phyloP scores from a whole-genome alignment of 2,888 invertebrate genomes.

The Stenodera caucasica region DNA sequence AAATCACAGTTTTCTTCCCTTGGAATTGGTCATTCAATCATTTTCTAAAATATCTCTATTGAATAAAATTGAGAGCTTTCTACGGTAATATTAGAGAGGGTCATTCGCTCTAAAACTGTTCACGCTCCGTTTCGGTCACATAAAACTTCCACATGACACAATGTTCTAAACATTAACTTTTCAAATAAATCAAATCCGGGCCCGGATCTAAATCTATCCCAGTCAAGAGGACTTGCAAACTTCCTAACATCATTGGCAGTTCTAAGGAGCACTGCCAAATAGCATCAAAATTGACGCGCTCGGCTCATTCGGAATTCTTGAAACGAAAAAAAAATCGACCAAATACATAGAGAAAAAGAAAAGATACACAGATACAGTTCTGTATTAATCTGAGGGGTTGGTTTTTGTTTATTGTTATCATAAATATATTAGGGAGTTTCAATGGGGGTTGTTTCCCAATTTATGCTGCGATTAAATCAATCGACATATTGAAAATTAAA shows the following conservation, averaged over 20 bases:
- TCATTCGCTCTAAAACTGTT: conserved; percentile 17
- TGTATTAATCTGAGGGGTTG: neutral
- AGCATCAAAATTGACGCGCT: too few relatives aligned
- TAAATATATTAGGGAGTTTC: conserved; percentile 1
- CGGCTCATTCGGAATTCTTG: too few relatives aligned
- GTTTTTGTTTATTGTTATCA: neutral
- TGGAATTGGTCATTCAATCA: too few relatives aligned
- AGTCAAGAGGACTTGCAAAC: conserved; percentile 22
- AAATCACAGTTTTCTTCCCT: too few relatives aligned
- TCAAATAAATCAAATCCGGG: conserved; percentile 33
- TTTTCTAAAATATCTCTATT: neutral
- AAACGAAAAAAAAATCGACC: too few relatives aligned
- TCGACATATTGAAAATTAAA: conserved; percentile 15
- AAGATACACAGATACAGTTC: neutral
- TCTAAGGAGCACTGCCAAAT: conserved; percentile 1
- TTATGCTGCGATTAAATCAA: neutral
- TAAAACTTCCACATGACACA: conserved; percentile 34
- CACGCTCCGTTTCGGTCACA: conserved; percentile 33
- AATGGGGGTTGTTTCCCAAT: neutral
- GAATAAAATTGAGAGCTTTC: conserved; percentile 20
- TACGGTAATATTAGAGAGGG: conserved; percentile 15
- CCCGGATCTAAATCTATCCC: neutral
- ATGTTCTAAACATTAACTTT: conserved; percentile 37
- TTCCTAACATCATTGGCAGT: conserved; percentile 28
- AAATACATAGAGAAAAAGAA: neutral